phyloP scores from a whole-genome alignment of 2,797 vertebrate species.

The Silurus aristotelis region DNA sequence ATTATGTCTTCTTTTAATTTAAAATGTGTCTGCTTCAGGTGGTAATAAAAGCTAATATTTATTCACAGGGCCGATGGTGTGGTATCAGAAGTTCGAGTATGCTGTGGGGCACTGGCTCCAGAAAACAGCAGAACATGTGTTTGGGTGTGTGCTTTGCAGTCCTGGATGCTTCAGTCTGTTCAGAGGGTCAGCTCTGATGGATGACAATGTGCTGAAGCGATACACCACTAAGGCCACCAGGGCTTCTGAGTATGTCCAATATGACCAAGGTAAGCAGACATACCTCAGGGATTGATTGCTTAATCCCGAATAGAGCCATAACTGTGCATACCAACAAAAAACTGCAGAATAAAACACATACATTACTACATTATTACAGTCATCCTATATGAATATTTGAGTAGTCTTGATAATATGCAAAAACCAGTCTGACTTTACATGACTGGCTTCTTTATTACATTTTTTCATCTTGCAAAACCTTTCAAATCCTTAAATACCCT shows the following conservation, averaged over 20 bases:
- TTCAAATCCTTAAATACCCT: no score
- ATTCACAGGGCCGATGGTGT: conserved; percentile 79
- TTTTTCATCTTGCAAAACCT: no score
- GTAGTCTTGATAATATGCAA: no score
- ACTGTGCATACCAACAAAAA: no score
- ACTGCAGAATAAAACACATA: no score
- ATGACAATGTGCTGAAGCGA: conserved; percentile 79
- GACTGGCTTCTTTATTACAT: no score
- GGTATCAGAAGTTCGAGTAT: conserved; percentile 87
- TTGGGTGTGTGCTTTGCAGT: conserved; percentile 81
- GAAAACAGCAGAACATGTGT: conserved; percentile 82
- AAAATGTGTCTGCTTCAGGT: neutral
- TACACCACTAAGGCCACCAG: conserved; percentile 77
- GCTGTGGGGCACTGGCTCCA: conserved; percentile 84
- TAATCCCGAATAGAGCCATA: no score
- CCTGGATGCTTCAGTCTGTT: conserved; percentile 84
- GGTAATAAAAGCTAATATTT: neutral
- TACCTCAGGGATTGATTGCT: no score
- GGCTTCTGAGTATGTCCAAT: conserved; percentile 79
- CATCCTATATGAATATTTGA: no score
- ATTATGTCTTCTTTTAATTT: neutral
- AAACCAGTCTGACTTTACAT: no score
- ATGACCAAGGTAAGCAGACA: conserved; percentile 76
- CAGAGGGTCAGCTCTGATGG: conserved; percentile 79
- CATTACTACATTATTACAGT: no score